Conservation (phyloP, 1,140 invertebrate species). For the Leptinotarsa texana region DNA sequence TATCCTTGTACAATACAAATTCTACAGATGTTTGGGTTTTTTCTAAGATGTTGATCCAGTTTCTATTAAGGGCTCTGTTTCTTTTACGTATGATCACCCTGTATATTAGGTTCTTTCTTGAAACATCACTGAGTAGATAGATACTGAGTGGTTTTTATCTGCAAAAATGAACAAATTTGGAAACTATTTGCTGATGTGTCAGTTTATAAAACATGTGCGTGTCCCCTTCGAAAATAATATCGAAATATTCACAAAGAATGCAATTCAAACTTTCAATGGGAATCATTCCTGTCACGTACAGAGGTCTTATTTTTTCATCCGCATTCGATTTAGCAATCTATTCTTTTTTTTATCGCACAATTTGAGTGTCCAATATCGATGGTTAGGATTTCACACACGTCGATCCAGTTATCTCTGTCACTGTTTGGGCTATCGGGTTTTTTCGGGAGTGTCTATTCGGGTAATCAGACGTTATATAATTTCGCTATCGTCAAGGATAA, state of each 20-base stretch:
- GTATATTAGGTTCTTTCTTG: too few species aligned
- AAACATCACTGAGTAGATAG: too few species aligned
- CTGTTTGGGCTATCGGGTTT: background rate
- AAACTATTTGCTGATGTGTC: too few species aligned
- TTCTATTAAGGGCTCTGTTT: too few species aligned
- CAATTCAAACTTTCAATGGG: conserved; percentile 15
- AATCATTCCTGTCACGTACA: conserved; percentile 47
- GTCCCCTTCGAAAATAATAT: conserved; percentile 31
- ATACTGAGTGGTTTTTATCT: too few species aligned
- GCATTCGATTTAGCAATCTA: conserved; percentile 52
- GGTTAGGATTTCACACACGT: conserved; percentile 27
- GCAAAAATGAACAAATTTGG: too few species aligned
- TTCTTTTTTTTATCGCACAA: conserved; percentile 50
- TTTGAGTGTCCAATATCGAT: conserved; percentile 49
- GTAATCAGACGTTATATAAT: background rate
- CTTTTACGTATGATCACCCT: too few species aligned
- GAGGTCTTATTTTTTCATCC: conserved; percentile 53
- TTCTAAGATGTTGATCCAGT: too few species aligned
- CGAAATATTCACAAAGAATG: conserved; percentile 47
- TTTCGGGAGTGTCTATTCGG: background rate
- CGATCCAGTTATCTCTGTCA: conserved; percentile 33
- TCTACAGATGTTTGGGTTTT: too few species aligned
- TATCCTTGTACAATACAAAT: too few species aligned
- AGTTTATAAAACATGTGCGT: background rate
- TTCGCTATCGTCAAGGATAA: too few species aligned